Conservation (phyloP, 2,113 vertebrate species). For the Ariopsis seemanni region DNA sequence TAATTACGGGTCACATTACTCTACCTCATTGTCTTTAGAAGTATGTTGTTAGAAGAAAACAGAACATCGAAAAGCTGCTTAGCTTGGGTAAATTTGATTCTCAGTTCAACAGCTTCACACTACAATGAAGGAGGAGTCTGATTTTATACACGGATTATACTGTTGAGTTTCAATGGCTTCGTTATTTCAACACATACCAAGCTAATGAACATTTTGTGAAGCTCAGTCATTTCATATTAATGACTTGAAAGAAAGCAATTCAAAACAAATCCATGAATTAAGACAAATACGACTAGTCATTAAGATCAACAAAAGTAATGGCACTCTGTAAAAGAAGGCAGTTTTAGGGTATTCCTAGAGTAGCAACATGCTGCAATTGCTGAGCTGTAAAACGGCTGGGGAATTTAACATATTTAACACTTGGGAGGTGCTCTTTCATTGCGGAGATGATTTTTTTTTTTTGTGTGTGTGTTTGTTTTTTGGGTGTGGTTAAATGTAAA, state of each 20-base stretch:
- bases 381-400: neutral
- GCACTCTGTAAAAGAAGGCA: neutral
- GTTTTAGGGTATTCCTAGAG: neutral
- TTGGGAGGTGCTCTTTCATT: neutral
- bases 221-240: neutral
- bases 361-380: neutral
- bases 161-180: neutral
- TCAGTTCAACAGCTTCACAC: too few relatives aligned
- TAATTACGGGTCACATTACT: neutral
- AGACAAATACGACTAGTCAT: neutral
- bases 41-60: neutral
- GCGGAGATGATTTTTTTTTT: too few relatives aligned
- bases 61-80: neutral
- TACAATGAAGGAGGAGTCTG: too few relatives aligned
- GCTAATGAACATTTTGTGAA: neutral
- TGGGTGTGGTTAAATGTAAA: too few relatives aligned
- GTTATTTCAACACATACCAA: neutral
- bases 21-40: neutral
- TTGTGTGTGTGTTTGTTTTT: too few relatives aligned
- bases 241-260: neutral
- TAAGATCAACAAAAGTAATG: neutral
- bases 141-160: too few relatives aligned
- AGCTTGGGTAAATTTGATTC: too few relatives aligned
- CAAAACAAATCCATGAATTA: neutral
- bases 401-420: neutral